Conservation (phyloP, 2,888 invertebrate genomes). For the Agrotis clavis region DNA sequence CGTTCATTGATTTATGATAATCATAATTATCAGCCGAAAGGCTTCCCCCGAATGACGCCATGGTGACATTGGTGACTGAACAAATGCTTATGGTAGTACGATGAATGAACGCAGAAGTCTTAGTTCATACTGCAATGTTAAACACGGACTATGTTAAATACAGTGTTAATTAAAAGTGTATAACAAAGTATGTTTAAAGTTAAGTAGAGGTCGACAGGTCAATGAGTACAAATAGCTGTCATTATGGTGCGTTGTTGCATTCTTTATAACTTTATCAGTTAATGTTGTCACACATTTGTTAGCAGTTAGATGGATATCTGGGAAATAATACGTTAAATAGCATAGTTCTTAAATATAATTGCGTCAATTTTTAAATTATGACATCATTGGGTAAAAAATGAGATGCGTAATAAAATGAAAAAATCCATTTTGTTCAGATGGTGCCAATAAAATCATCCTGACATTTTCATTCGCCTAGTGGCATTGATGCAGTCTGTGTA, state of each 20-base stretch:
- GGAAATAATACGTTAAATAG: neutral
- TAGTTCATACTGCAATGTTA: no score
- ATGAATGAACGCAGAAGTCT: neutral
- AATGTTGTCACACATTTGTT: neutral
- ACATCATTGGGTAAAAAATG: neutral
- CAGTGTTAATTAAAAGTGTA: slow-evolving; percentile 18
- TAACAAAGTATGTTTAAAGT: neutral
- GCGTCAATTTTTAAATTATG: neutral
- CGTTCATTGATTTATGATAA: no score
- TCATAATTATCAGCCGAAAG: neutral
- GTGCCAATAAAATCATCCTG: neutral
- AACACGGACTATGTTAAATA: slow-evolving; percentile 11
- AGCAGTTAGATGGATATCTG: slow-evolving; percentile 2
- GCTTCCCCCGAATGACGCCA: neutral
- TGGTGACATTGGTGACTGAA: neutral
- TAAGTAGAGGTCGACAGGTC: slow-evolving; percentile 17
- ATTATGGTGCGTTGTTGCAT: slow-evolving; percentile 30
- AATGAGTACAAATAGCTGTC: slow-evolving; percentile 27
- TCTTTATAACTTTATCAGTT: slow-evolving; percentile 15
- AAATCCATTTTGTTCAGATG: neutral
- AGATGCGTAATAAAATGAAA: neutral
- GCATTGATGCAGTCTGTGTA: no score
- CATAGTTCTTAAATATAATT: neutral
- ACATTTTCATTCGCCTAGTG: neutral
- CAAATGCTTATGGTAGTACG: no score